phyloP scores from a whole-genome alignment of 2,888 invertebrate species.

The Platycheirus albimanus region DNA sequence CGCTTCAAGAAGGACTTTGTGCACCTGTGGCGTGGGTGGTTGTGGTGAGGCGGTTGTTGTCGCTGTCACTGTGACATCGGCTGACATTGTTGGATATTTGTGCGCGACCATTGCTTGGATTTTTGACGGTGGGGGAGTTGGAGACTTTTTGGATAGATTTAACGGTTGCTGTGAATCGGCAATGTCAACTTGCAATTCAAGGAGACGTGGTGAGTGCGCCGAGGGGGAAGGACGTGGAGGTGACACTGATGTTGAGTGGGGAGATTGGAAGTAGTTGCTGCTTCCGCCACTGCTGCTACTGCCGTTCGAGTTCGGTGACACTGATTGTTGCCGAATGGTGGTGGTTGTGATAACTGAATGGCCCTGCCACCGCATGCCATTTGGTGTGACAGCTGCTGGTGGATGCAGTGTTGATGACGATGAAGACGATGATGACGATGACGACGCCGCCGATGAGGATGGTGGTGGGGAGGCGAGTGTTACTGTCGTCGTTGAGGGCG shows the following conservation, averaged over 20 bases:
- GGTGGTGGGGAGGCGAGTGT: conserved; percentile 80
- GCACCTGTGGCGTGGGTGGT: conserved; percentile 80
- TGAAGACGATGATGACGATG: conserved; percentile 75
- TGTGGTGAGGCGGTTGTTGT: conserved; percentile 76
- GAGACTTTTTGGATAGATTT: conserved; percentile 94
- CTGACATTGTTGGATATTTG: conserved; percentile 81
- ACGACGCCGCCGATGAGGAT: conserved; percentile 72
- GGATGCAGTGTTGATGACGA: conserved; percentile 72
- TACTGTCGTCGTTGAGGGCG: conserved; percentile 80
- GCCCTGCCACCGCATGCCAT: conserved; percentile 82
- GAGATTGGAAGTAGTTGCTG: conserved; percentile 83
- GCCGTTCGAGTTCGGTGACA: conserved; percentile 81
- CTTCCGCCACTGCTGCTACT: conserved; percentile 75
- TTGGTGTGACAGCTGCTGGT: conserved; percentile 79
- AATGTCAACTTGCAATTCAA: conserved; percentile 92
- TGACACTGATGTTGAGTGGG: conserved; percentile 83
- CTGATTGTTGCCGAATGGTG: conserved; percentile 82
- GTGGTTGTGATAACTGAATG: conserved; percentile 86
- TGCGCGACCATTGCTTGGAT: conserved; percentile 80
- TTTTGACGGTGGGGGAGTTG: conserved; percentile 87
- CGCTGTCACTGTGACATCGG: conserved; percentile 82
- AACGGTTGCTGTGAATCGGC: conserved; percentile 92
- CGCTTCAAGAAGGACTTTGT: conserved; percentile 87
- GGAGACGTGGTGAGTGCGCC: conserved; percentile 83
- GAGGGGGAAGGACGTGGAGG: conserved; percentile 82